A percentile compares a stretch with the other conserved stretches of the same genome.
Conservation (phyloP, 2,113 vertebrate species). For the Clarias batrachus region DNA sequence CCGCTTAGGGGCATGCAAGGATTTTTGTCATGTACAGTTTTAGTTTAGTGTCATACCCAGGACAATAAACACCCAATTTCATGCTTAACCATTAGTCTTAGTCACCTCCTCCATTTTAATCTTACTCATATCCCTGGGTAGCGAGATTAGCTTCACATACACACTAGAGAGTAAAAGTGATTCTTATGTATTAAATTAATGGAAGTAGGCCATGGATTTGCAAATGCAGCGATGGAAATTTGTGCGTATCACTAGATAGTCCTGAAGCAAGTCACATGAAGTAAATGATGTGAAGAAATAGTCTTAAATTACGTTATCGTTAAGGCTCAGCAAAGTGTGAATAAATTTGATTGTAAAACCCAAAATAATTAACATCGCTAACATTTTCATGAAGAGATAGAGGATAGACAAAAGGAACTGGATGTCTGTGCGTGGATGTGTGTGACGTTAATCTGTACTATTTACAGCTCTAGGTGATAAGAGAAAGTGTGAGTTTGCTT, state of each 20-base stretch:
- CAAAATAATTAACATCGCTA: slow-evolving; percentile 11
- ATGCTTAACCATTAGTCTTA: background rate
- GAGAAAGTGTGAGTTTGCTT: background rate
- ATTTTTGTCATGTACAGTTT: background rate
- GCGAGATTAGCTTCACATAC: background rate
- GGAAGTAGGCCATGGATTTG: background rate
- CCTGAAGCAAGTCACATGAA: slow-evolving; percentile 8
- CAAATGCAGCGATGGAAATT: background rate
- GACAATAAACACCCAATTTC: background rate
- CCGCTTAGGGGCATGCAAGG: background rate
- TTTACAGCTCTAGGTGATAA: slow-evolving; percentile 16
- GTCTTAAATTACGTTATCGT: slow-evolving; percentile 21
- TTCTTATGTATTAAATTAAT: slow-evolving; percentile 1
- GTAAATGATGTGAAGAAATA: slow-evolving; percentile 9
- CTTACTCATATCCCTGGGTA: background rate
- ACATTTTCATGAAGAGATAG: background rate
- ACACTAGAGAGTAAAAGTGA: background rate
- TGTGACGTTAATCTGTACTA: background rate
- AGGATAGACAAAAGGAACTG: background rate
- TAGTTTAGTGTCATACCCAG: background rate
- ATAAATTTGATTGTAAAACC: background rate
- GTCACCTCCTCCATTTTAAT: background rate
- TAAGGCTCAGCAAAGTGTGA: slow-evolving; percentile 7
- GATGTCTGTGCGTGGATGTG: background rate
- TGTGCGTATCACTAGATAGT: background rate